phyloP scores from a whole-genome alignment of 2,113 vertebrate genomes.

The Sialia sialis region DNA sequence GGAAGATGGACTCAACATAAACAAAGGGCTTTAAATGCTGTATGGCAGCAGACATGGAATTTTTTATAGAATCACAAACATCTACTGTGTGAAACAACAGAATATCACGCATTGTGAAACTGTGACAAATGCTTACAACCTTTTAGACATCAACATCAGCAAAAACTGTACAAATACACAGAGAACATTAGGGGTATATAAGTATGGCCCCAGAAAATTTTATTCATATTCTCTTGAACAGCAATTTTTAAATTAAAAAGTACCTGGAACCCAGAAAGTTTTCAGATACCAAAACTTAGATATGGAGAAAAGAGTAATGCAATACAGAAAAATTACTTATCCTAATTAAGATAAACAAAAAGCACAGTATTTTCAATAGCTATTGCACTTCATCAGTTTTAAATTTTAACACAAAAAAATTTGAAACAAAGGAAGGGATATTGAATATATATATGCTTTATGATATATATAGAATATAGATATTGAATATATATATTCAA shows the following conservation, averaged over 20 bases:
- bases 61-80: background rate
- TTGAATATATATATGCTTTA: no score
- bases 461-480: no score
- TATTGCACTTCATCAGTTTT: background rate
- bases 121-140: background rate
- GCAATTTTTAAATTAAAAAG: background rate
- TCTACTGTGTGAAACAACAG: background rate
- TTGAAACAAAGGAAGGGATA: background rate
- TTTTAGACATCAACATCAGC: background rate
- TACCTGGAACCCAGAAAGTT: background rate
- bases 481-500: no score
- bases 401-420: background rate
- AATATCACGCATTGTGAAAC: fast-evolving
- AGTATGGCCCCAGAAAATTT: background rate
- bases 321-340: background rate
- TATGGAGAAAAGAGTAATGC: background rate
- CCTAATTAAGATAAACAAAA: background rate
- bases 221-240: background rate
- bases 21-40: background rate
- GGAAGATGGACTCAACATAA: background rate
- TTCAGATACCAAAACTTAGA: background rate
- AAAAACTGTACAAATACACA: background rate
- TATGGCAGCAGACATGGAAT: background rate
- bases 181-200: background rate
- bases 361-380: background rate